Evolutionary conservation across 1,140 invertebrate genomes (phyloP), one percentile per base, ranked within the genome.

Genomic region (Archegozetes longisetosus): DNA sequence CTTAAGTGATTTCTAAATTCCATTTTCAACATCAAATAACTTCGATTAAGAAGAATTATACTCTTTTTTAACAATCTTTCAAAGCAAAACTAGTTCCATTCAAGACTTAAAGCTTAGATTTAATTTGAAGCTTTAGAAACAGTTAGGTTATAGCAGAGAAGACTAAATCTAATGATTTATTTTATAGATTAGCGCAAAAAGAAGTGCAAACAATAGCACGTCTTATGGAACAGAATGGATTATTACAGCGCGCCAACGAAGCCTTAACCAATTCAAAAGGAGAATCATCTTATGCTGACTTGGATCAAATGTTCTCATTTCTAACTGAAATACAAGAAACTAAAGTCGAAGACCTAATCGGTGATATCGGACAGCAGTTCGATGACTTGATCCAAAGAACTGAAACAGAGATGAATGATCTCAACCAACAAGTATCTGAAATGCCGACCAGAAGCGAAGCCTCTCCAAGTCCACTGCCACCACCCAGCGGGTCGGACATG

Each of bases 231-330:
- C 81, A 72, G 0, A 76, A 78, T 47, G 75, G 58, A 13, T 54
- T 54, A 24, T 55, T 64, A 22, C 55, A 64, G n/a, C 55, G 29
- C 13, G 32, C 20, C 40, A 20, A 23, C 47, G 22, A 20, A 26
- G 13, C 32, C 29, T 25, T 26, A 3, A 22, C 20, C 2, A 24
- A 46, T 14, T 49, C 63, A 20, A 55, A 64, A 20, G n/a, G n/a
- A n/a, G n/a, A n/a, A n/a, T n/a, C n/a, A 3, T 54, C 56, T 63
- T 60, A 64, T 0, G 83, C 93, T 0, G 88, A 93, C 70, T 75
- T 95, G 53, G 90, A 95, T 70, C 89, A 91, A 73, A 76, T 95
- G 66, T 95, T 94, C 73, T 86, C 86, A 52, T 95, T 95, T 70
- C 75, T 95, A 9, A 85, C 85, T 0, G 86, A 90, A 61, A 81